Percentiles rank a stretch among this genome's conserved stretches.
Evolutionary conservation across 2,113 vertebrate genomes (phyloP).

Genomic region (Maylandia zebra): DNA sequence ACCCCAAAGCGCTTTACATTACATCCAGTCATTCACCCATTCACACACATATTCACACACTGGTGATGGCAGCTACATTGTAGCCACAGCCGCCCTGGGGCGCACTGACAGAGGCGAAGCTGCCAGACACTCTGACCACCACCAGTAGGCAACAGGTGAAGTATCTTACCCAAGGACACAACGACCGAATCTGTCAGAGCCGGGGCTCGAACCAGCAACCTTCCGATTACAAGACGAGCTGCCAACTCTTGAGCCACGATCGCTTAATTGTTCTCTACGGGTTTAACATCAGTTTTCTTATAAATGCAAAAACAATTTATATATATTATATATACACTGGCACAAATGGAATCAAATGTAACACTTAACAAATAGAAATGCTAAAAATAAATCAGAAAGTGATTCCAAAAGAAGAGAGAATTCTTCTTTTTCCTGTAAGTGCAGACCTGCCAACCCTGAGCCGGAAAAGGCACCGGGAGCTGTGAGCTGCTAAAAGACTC

Average conservation of each 20-base stretch:
- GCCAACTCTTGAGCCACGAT: too few species aligned
- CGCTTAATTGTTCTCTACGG: too few species aligned
- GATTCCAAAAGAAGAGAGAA: neutral
- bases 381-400: neutral
- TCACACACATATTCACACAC: neutral
- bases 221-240: too few species aligned
- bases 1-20: accelerated
- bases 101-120: neutral
- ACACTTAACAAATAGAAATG: neutral
- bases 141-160: neutral
- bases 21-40: accelerated
- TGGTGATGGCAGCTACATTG: neutral
- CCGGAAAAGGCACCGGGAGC: neutral
- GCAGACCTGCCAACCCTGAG: neutral
- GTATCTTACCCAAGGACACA: too few species aligned
- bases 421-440: neutral
- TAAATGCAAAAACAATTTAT: neutral
- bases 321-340: neutral
- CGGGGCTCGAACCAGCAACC: too few species aligned
- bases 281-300: neutral
- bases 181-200: too few species aligned
- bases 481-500: neutral
- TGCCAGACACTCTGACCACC: neutral
- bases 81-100: accelerated
- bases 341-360: neutral